These are phyloP conservation scores for Drosophila paranaensis DNA, from an alignment of 2,888 invertebrate genomes.

Conservation along the genomic window DNA sequence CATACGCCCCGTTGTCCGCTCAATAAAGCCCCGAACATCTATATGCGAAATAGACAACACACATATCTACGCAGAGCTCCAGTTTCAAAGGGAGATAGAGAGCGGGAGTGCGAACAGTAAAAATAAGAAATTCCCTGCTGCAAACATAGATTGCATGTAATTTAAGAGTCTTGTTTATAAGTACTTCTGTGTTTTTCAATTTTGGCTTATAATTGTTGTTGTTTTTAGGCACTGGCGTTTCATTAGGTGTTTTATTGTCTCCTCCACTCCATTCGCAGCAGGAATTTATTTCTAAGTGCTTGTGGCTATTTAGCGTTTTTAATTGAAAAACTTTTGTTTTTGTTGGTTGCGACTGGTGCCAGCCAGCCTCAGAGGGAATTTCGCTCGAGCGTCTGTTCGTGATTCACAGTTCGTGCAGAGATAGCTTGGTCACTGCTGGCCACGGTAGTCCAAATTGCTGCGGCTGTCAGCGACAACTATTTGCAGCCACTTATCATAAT, in stretches of 20 bases:
- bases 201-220: constrained; percentile 35
- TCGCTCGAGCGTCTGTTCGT: constrained; percentile 17
- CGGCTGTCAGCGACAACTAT: constrained; percentile 63
- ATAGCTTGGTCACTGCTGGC: constrained; percentile 39
- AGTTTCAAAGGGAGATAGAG: background rate
- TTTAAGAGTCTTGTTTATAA: constrained; percentile 16
- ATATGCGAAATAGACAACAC: background rate
- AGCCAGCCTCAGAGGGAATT: background rate
- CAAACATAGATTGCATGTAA: constrained; percentile 9
- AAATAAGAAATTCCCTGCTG: background rate
- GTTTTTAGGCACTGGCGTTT: constrained; percentile 32
- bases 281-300: constrained; percentile 70
- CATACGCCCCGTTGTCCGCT: constrained; percentile 36
- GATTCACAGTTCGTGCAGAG: constrained; percentile 22
- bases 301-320: constrained; percentile 73
- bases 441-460: constrained; percentile 38
- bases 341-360: constrained; percentile 47
- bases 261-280: constrained; percentile 53
- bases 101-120: background rate
- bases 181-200: constrained; percentile 32
- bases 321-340: constrained; percentile 74
- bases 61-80: background rate
- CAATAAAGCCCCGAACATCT: constrained; percentile 16
- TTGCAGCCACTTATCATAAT: constrained; percentile 73
- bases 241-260: constrained; percentile 61